Conservation (phyloP, 2,797 vertebrate genomes). For the Furcifer pardalis region DNA sequence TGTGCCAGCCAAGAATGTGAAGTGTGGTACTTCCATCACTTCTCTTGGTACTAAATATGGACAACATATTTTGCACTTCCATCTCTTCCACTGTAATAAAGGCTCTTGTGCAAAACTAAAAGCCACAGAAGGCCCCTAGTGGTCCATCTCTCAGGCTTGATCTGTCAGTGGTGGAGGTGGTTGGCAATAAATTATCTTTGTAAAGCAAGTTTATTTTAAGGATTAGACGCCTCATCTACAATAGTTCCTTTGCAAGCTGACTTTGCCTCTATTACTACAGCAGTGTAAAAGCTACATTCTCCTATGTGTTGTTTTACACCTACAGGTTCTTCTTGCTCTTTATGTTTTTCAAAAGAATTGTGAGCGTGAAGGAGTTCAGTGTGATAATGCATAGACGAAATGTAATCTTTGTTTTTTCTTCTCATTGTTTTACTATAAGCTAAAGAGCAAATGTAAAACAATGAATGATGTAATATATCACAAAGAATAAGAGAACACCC, state of each 20-base stretch:
- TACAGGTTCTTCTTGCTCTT: too few relatives aligned
- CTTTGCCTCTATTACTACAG: constrained; percentile 39
- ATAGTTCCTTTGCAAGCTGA: constrained; percentile 50
- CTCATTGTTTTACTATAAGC: too few relatives aligned
- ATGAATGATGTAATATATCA: too few relatives aligned
- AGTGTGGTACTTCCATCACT: neutral
- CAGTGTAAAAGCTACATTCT: constrained; percentile 6
- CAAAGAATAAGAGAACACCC: too few relatives aligned
- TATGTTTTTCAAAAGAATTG: too few relatives aligned
- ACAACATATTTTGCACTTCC: neutral
- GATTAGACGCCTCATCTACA: constrained; percentile 36
- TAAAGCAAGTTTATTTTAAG: constrained; percentile 17
- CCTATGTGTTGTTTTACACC: too few relatives aligned
- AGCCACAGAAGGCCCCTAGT: neutral
- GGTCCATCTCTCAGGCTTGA: neutral
- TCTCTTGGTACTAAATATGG: neutral
- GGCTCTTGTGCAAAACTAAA: neutral
- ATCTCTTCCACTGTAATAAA: neutral
- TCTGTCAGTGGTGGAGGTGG: neutral
- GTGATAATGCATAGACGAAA: too few relatives aligned
- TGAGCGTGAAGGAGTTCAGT: too few relatives aligned
- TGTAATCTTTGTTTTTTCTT: too few relatives aligned
- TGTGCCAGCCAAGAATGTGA: neutral
- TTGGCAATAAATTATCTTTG: neutral
- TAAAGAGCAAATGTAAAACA: too few relatives aligned